These are phyloP conservation scores for Germaria angustata DNA, from an alignment of 2,888 invertebrate genomes.

Conservation along the genomic window DNA sequence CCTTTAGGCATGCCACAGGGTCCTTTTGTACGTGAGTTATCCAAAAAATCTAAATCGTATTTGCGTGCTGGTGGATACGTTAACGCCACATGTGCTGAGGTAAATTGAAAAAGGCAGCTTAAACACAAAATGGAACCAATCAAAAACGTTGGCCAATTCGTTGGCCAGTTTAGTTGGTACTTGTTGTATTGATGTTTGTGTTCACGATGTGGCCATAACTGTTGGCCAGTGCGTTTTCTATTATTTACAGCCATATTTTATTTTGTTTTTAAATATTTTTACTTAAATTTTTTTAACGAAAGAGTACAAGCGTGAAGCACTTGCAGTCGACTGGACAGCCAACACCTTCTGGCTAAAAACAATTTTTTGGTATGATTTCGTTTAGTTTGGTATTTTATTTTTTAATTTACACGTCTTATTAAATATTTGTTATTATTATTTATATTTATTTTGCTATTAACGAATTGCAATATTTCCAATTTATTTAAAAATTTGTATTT, in stretches of 20 bases:
- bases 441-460: slow-evolving; percentile 8
- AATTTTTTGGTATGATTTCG: slow-evolving; percentile 21
- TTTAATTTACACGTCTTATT: slow-evolving; percentile 16
- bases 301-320: background rate
- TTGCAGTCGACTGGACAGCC: background rate
- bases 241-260: slow-evolving; percentile 55
- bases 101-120: slow-evolving; percentile 62
- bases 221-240: slow-evolving; percentile 44
- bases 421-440: slow-evolving; percentile 19
- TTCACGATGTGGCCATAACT: slow-evolving; percentile 48
- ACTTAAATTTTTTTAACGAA: slow-evolving; percentile 8
- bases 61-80: slow-evolving; percentile 94
- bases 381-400: slow-evolving; percentile 24
- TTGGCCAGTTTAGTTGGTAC: slow-evolving; percentile 43
- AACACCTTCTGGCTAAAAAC: slow-evolving; percentile 16
- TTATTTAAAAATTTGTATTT: slow-evolving; percentile 2
- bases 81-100: slow-evolving; percentile 87
- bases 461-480: slow-evolving; percentile 11
- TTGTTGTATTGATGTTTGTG: slow-evolving; percentile 29
- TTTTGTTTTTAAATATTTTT: slow-evolving; percentile 8
- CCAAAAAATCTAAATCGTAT: slow-evolving; percentile 95
- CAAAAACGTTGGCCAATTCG: slow-evolving; percentile 43
- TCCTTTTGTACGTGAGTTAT: slow-evolving; percentile 91
- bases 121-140: slow-evolving; percentile 43
- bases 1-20: slow-evolving; percentile 98